Evolutionary conservation across 2,888 invertebrate genomes (phyloP).

Genomic region (Isoperla grammatica): DNA sequence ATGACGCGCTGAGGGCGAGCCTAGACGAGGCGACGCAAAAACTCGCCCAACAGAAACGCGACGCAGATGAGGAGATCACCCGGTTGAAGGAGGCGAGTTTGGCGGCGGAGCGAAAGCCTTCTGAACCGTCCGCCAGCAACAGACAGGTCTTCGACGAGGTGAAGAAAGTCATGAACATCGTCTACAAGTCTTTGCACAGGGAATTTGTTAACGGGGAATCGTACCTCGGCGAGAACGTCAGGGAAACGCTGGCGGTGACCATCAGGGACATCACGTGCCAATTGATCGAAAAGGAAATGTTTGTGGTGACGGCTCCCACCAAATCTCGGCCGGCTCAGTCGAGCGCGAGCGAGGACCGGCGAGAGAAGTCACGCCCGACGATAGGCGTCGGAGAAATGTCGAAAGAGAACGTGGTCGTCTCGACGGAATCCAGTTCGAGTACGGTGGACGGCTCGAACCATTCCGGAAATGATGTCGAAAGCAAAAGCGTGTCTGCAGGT

Average conservation of each 20-base stretch:
- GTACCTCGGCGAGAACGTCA: constrained; percentile 21
- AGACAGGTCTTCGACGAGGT: constrained; percentile 16
- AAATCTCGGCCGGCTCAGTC: too few species aligned
- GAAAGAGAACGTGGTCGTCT: too few species aligned
- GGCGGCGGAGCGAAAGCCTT: neutral
- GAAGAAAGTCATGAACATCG: constrained; percentile 27
- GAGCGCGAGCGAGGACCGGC: too few species aligned
- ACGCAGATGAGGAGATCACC: neutral
- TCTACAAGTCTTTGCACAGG: constrained; percentile 21
- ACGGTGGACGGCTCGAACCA: too few species aligned
- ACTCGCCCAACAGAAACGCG: neutral
- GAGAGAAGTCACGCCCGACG: too few species aligned
- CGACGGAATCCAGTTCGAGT: too few species aligned
- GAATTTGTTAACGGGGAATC: constrained; percentile 12
- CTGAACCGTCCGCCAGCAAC: neutral
- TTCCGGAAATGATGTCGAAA: too few species aligned
- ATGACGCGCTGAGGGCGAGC: too few species aligned
- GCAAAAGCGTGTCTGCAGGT: too few species aligned
- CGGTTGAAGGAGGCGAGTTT: neutral
- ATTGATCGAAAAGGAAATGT: neutral
- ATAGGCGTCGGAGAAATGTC: too few species aligned
- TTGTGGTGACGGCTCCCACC: neutral
- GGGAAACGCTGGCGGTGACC: constrained; percentile 16
- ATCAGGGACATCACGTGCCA: constrained; percentile 18
- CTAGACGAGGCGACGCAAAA: neutral